A percentile compares a stretch with the other conserved stretches of the same genome.
These are phyloP conservation scores for Sphaerodactylus townsendi DNA, from an alignment of 2,113 vertebrate species.

Conservation along the genomic window DNA sequence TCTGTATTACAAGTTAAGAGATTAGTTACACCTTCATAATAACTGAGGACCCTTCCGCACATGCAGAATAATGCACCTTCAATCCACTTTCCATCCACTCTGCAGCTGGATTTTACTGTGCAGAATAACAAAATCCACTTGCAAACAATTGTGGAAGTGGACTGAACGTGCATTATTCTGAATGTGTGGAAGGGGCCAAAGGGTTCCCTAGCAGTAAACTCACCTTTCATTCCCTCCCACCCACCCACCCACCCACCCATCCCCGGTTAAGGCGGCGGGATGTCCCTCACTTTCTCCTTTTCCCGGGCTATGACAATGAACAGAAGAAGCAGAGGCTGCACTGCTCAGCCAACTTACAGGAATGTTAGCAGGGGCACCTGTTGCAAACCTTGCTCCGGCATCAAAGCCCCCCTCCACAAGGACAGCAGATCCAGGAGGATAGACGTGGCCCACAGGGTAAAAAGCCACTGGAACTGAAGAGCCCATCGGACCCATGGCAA, in stretches of 20 bases:
- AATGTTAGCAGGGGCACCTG: slow-evolving; percentile 80
- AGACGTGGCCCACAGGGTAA: slow-evolving; percentile 88
- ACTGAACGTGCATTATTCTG: too few relatives aligned
- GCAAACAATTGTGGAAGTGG: too few relatives aligned
- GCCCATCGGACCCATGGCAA: slow-evolving; percentile 83
- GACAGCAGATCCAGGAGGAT: slow-evolving; percentile 87
- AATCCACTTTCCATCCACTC: too few relatives aligned
- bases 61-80: too few relatives aligned
- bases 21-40: not conserved
- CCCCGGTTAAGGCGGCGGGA: not conserved
- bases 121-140: too few relatives aligned
- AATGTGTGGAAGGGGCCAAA: too few relatives aligned
- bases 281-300: not conserved
- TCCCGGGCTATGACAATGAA: accelerated
- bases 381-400: slow-evolving; percentile 88
- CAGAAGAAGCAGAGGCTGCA: accelerated
- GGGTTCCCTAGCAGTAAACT: not conserved
- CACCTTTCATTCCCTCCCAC: not conserved
- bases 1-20: not conserved
- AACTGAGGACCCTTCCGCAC: too few relatives aligned
- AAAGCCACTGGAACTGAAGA: slow-evolving; percentile 93
- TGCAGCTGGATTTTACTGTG: too few relatives aligned
- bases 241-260: too few relatives aligned
- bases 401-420: slow-evolving; percentile 89
- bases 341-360: slow-evolving; percentile 80